Conservation (phyloP, 2,113 vertebrate species). For the Cromileptes altivelis region DNA sequence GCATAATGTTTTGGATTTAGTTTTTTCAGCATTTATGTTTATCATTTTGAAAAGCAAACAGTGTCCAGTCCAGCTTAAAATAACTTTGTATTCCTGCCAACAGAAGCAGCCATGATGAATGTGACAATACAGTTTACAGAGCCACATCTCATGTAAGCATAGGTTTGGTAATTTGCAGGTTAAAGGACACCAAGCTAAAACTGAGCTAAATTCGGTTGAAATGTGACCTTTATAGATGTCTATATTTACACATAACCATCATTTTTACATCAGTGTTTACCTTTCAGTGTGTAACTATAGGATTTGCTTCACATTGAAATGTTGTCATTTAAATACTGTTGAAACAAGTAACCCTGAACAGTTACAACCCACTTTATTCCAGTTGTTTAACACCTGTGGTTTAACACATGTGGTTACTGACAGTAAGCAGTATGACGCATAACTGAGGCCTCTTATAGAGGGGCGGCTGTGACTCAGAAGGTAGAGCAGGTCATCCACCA, state of each 20-base stretch:
- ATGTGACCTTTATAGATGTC: not conserved
- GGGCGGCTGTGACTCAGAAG: no score
- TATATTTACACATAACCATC: not conserved
- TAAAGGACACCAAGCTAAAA: slow-evolving; percentile 1
- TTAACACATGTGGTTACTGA: not conserved
- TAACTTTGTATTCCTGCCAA: not conserved
- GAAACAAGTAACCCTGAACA: not conserved
- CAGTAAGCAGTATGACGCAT: not conserved
- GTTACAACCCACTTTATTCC: not conserved
- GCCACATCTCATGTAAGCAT: not conserved
- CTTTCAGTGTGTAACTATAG: not conserved
- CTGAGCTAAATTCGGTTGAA: not conserved
- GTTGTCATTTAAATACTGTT: not conserved
- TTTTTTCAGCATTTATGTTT: not conserved
- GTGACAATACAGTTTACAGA: not conserved
- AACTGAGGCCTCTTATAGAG: not conserved
- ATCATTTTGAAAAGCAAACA: not conserved
- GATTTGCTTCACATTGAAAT: not conserved
- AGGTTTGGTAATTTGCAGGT: slow-evolving; percentile 24
- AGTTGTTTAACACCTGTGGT: not conserved
- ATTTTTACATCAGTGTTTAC: not conserved
- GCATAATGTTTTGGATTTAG: not conserved
- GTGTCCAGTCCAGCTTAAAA: not conserved
- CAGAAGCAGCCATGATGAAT: not conserved
- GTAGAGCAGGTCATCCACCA: no score